Evolutionary conservation across 2,797 vertebrate species (phyloP).

Genomic region (Hydrolagus colliei): DNA sequence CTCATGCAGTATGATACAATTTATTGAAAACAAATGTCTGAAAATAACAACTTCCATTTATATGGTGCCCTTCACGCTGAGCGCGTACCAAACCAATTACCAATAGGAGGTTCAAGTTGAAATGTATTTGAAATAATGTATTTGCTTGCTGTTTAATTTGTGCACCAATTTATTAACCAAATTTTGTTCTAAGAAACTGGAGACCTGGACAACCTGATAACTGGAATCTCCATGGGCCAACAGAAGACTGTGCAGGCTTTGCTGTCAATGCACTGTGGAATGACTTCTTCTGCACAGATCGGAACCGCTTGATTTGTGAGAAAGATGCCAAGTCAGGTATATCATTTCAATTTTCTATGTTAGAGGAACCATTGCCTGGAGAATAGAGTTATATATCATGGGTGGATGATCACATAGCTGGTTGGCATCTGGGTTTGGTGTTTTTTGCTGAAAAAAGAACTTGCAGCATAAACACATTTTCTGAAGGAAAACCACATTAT

Average conservation of each 20-base stretch:
- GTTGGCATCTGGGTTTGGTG: too few species aligned
- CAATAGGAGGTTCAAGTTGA: neutral
- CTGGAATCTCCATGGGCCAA: conserved; percentile 69
- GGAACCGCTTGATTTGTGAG: conserved; percentile 85
- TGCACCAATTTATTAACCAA: conserved; percentile 41
- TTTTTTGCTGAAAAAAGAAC: too few species aligned
- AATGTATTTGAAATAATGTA: neutral
- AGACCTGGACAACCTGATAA: conserved; percentile 86
- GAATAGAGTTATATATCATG: neutral
- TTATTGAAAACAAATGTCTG: too few species aligned
- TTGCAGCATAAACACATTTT: too few species aligned
- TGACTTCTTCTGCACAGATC: conserved; percentile 83
- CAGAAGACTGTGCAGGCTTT: conserved; percentile 82
- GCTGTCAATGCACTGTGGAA: conserved; percentile 81
- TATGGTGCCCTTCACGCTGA: neutral
- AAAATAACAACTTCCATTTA: neutral
- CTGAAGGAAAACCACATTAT: too few species aligned
- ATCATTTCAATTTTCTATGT: neutral
- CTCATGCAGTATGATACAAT: too few species aligned
- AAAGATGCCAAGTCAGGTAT: conserved; percentile 69
- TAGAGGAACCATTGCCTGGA: neutral
- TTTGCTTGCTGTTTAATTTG: neutral
- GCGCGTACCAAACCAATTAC: too few species aligned
- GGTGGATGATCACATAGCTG: neutral
- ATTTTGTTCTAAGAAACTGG: conserved; percentile 77